Conservation (phyloP, 2,797 vertebrate species). For the Malacoraja senta region DNA sequence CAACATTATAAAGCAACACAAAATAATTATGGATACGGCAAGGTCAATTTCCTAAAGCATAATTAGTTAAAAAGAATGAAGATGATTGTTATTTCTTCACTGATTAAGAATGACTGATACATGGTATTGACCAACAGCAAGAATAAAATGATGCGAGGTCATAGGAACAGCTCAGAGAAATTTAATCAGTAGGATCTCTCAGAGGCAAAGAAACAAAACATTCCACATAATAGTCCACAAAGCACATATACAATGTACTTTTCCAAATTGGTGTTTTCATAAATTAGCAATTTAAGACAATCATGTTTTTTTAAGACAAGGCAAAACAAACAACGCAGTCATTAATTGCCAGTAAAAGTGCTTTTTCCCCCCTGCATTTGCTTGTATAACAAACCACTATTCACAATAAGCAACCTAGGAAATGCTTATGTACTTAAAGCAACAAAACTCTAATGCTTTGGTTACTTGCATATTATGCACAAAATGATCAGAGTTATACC, state of each 20-base stretch:
- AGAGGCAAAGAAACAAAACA: slow-evolving; percentile 3
- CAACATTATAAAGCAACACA: background rate
- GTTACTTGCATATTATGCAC: background rate
- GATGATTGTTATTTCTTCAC: slow-evolving; percentile 7
- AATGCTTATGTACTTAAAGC: background rate
- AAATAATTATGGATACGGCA: background rate
- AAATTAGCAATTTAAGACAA: background rate
- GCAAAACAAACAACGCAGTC: background rate
- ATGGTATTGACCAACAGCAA: slow-evolving; percentile 5
- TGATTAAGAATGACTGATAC: background rate
- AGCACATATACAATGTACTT: background rate
- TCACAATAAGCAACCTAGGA: background rate
- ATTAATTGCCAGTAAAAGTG: background rate
- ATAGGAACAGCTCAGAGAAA: background rate
- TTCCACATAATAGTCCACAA: background rate
- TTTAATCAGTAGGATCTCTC: background rate
- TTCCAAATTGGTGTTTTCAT: background rate
- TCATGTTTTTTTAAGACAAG: background rate
- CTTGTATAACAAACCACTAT: background rate
- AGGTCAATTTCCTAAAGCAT: slow-evolving; percentile 15
- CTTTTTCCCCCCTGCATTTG: too few species aligned
- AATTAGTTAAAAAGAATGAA: background rate
- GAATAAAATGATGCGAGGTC: slow-evolving; percentile 4
- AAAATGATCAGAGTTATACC: background rate
- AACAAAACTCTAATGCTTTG: background rate